A percentile compares a stretch with the other conserved stretches of the same genome.
Evolutionary conservation across 2,888 invertebrate genomes (phyloP).

Genomic region (Heteropelma amictum): DNA sequence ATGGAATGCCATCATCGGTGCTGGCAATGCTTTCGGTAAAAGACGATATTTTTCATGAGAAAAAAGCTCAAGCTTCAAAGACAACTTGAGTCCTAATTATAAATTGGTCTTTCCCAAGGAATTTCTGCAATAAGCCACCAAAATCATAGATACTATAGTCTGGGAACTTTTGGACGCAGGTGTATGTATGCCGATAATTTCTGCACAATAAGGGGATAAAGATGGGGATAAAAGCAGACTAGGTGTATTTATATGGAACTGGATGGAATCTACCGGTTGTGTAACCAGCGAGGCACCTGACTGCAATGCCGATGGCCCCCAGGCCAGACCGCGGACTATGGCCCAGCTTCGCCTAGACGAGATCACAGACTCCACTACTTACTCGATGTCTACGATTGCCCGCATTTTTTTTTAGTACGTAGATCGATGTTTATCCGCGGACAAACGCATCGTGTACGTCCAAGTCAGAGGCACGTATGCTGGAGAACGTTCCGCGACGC

Average conservation of each 20-base stretch:
- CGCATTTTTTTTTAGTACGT: no score
- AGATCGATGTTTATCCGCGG: not conserved
- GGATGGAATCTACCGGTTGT: conserved; percentile 73
- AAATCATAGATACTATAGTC: not conserved
- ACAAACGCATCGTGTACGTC: conserved; percentile 9
- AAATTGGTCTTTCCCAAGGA: no score
- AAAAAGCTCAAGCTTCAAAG: no score
- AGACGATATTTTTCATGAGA: no score
- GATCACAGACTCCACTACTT: conserved; percentile 43
- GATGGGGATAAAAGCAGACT: conserved; percentile 21
- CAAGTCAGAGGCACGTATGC: no score
- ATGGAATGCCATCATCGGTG: no score
- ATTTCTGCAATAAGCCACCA: no score
- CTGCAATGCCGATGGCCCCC: conserved; percentile 71
- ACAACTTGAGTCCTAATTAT: no score
- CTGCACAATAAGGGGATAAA: conserved; percentile 1
- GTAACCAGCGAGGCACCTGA: conserved; percentile 75
- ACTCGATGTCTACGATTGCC: conserved; percentile 26
- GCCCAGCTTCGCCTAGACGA: conserved; percentile 47
- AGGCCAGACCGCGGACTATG: conserved; percentile 46
- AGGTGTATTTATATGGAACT: conserved; percentile 12
- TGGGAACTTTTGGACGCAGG: not conserved
- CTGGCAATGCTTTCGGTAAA: no score
- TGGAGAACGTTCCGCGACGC: no score
- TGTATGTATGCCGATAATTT: not conserved